A percentile compares a stretch with the other conserved stretches of the same genome.
Conservation (phyloP, 2,888 invertebrate genomes). For the Macaria notata region DNA sequence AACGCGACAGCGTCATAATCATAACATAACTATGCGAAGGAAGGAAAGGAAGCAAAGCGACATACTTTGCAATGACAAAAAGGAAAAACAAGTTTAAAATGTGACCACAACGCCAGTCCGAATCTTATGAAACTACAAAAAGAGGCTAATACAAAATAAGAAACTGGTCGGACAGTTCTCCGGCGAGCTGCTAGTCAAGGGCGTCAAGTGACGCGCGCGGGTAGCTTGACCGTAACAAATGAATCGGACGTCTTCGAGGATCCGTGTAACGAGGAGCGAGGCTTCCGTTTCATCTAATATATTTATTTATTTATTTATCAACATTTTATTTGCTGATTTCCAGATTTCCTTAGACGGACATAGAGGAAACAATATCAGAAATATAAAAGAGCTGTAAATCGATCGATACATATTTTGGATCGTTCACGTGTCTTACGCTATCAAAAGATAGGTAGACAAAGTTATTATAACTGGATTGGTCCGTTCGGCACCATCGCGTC, state of each 20-base stretch:
- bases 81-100: conserved; percentile 15
- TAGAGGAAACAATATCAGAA: too few species aligned
- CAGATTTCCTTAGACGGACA: too few species aligned
- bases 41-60: neutral
- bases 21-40: neutral
- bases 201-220: conserved; percentile 45
- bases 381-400: neutral
- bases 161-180: conserved; percentile 33
- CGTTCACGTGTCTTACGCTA: conserved; percentile 14
- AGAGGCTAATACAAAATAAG: conserved; percentile 23
- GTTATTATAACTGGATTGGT: conserved; percentile 41
- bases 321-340: too few species aligned
- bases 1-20: neutral
- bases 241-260: conserved; percentile 42
- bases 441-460: conserved; percentile 44
- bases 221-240: conserved; percentile 48
- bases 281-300: conserved; percentile 34
- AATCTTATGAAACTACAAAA: conserved; percentile 24
- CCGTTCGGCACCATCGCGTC: conserved; percentile 57
- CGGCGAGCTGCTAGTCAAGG: conserved; percentile 44
- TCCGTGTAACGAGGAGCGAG: conserved; percentile 26
- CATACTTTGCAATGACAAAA: conserved; percentile 2
- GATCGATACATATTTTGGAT: neutral
- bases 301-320: too few species aligned
- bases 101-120: conserved; percentile 18